Percentiles rank a stretch among this genome's conserved stretches.
Conservation (phyloP, 2,888 invertebrate genomes). For the Trachelus iudaicus region DNA sequence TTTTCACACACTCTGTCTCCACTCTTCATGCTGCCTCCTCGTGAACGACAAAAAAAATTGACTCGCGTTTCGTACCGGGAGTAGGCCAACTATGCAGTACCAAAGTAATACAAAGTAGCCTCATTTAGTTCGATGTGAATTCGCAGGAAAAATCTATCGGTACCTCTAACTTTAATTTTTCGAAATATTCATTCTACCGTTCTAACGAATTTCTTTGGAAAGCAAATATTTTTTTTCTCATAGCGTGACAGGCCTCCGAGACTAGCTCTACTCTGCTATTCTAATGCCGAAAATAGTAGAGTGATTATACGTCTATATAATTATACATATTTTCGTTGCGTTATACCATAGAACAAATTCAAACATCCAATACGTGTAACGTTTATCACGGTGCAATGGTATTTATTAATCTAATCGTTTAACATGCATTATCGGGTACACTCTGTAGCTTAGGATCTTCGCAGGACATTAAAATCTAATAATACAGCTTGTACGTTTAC, state of each 20-base stretch:
- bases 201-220: neutral
- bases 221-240: neutral
- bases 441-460: slow-evolving; percentile 55
- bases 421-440: slow-evolving; percentile 14
- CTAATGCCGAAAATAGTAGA: neutral
- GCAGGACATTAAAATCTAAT: slow-evolving; percentile 16
- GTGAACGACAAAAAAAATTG: slow-evolving; percentile 51
- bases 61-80: slow-evolving; percentile 64
- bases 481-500: neutral
- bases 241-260: neutral
- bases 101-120: neutral
- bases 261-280: neutral
- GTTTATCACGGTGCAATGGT: neutral
- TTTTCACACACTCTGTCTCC: neutral
- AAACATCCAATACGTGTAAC: neutral
- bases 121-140: slow-evolving; percentile 37
- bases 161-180: neutral
- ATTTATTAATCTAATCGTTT: neutral
- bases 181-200: neutral
- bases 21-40: slow-evolving; percentile 20
- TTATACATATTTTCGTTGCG: neutral
- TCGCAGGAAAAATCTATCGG: slow-evolving; percentile 46
- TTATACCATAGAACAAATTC: neutral
- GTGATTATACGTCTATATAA: neutral
- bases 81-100: slow-evolving; percentile 47